Conservation (phyloP, 2,888 invertebrate species). For the Pseudococcus viburni region DNA sequence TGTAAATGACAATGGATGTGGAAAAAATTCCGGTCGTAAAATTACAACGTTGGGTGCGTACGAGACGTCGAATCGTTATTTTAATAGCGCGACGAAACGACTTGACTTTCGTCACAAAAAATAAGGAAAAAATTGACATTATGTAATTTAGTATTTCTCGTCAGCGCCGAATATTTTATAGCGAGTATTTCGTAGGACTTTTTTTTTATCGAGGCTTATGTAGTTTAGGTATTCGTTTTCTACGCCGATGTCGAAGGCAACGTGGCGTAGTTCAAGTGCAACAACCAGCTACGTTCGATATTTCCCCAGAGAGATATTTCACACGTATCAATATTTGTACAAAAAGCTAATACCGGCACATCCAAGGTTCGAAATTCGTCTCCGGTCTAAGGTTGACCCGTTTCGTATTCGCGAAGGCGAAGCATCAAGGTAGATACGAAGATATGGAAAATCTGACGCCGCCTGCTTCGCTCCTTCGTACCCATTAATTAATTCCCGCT, state of each 20-base stretch:
- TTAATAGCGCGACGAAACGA: neutral
- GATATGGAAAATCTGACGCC: neutral
- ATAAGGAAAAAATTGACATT: conserved; percentile 9
- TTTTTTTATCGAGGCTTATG: neutral
- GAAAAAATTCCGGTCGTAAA: neutral
- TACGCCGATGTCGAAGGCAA: neutral
- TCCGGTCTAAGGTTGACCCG: neutral
- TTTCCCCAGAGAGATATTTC: conserved; percentile 26
- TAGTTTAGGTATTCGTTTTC: neutral
- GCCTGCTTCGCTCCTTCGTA: neutral
- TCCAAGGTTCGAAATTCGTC: neutral
- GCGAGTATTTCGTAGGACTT: neutral
- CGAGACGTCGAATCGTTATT: conserved; percentile 12
- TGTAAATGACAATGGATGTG: neutral
- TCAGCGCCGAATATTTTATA: neutral
- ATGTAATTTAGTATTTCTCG: conserved; percentile 10
- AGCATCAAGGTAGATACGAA: neutral
- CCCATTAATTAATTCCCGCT: conserved; percentile 10
- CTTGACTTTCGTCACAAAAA: conserved; percentile 20
- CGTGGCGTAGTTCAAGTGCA: neutral
- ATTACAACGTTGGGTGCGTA: neutral
- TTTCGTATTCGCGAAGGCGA: neutral
- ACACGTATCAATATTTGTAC: conserved; percentile 1
- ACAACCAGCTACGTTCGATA: neutral
- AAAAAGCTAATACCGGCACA: neutral